These are phyloP conservation scores for Pseudomyrmex flavicornis DNA, from an alignment of 1,140 invertebrate species.

Conservation along the genomic window DNA sequence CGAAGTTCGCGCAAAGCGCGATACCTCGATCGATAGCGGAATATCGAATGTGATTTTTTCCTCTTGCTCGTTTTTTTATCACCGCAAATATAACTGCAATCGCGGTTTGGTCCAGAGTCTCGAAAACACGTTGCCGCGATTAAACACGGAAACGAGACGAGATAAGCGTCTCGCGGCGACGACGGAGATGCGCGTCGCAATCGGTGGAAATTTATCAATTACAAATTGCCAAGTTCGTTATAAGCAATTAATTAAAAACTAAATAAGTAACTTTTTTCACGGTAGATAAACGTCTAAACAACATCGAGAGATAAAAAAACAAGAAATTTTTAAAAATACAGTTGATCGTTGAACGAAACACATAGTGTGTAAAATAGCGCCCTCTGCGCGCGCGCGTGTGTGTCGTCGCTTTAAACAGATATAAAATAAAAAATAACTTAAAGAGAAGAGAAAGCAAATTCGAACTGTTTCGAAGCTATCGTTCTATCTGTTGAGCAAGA, in stretches of 20 bases:
- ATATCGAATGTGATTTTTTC: constrained; percentile 55
- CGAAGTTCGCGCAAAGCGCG: constrained; percentile 66
- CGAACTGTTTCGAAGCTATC: not conserved
- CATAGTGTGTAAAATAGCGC: too few relatives aligned
- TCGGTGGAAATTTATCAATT: constrained; percentile 40
- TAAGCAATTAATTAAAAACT: constrained; percentile 25
- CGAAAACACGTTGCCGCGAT: constrained; percentile 51
- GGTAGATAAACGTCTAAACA: not conserved
- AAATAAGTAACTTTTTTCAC: not conserved
- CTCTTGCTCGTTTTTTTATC: constrained; percentile 45
- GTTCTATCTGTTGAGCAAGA: not conserved
- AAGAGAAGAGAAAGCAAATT: too few relatives aligned
- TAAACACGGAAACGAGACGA: constrained; percentile 52
- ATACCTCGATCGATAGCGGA: constrained; percentile 56
- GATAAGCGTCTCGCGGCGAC: constrained; percentile 22
- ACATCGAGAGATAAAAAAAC: not conserved
- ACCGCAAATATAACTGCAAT: constrained; percentile 35
- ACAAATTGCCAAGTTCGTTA: constrained; percentile 17
- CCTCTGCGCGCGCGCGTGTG: too few relatives aligned
- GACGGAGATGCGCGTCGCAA: constrained; percentile 28
- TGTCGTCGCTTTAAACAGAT: too few relatives aligned
- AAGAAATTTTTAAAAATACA: too few relatives aligned
- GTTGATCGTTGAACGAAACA: too few relatives aligned
- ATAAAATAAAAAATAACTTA: not conserved
- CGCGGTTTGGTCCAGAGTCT: constrained; percentile 50